phyloP scores from a whole-genome alignment of 2,888 invertebrate species.

The Chloromyia formosa region DNA sequence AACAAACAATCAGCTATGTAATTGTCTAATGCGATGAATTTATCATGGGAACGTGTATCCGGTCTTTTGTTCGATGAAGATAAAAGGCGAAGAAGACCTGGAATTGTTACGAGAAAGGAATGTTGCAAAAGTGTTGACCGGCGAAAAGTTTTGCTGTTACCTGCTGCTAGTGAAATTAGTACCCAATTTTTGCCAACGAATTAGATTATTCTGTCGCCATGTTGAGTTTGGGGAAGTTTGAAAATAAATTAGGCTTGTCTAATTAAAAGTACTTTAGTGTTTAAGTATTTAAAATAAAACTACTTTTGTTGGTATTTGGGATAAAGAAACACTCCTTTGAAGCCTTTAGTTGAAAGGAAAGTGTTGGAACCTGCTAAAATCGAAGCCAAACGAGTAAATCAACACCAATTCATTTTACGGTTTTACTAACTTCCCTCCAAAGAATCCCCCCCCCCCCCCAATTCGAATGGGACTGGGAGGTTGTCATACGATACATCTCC shows the following conservation, averaged over 20 bases:
- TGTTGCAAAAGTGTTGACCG: neutral
- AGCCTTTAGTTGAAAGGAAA: too few species aligned
- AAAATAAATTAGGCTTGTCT: neutral
- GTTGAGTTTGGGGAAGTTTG: too few species aligned
- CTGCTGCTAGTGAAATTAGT: constrained; percentile 25
- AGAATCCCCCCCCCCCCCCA: too few species aligned
- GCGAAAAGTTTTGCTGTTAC: constrained; percentile 10
- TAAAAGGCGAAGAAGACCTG: too few species aligned
- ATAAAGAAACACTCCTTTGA: too few species aligned
- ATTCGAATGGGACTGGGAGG: too few species aligned
- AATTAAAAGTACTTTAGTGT: neutral
- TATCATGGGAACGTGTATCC: constrained; percentile 28
- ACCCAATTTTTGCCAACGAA: constrained; percentile 15
- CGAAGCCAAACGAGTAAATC: too few species aligned
- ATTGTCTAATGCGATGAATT: constrained; percentile 40
- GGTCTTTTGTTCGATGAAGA: constrained; percentile 13
- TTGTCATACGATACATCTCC: too few species aligned
- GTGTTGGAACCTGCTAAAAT: too few species aligned
- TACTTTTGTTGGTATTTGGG: too few species aligned
- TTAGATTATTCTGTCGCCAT: neutral
- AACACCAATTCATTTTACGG: too few species aligned
- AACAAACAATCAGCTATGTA: constrained; percentile 41
- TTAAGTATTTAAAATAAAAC: neutral
- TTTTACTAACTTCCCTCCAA: too few species aligned
- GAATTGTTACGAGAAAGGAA: neutral